Evolutionary conservation across 1,140 invertebrate genomes (phyloP).

Genomic region (Brachionus calyciflorus): DNA sequence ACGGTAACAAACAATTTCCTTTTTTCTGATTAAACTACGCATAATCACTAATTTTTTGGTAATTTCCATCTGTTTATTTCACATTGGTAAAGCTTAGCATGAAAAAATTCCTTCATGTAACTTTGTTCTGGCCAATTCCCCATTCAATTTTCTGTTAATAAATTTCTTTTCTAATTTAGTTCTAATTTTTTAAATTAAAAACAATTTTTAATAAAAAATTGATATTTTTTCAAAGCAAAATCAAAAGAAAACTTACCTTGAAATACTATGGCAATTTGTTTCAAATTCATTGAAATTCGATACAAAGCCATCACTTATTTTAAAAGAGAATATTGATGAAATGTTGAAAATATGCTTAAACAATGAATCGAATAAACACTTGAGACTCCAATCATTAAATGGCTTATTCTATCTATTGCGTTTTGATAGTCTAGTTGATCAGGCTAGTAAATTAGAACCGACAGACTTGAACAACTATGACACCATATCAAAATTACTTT

Average conservation of each 20-base stretch:
- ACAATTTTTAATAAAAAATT: too few species aligned
- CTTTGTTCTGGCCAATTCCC: too few species aligned
- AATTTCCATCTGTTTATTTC: too few species aligned
- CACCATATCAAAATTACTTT: not conserved
- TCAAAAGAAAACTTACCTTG: slow-evolving; percentile 44
- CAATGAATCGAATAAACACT: slow-evolving; percentile 29
- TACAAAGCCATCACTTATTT: not conserved
- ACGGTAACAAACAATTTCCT: too few species aligned
- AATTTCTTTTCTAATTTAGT: too few species aligned
- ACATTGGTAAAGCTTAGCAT: too few species aligned
- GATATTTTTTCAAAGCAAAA: slow-evolving; percentile 6
- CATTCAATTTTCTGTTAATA: too few species aligned
- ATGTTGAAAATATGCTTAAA: not conserved
- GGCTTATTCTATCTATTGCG: not conserved
- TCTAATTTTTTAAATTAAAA: too few species aligned
- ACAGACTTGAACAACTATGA: not conserved
- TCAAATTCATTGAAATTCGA: slow-evolving; percentile 29
- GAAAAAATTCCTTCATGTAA: too few species aligned
- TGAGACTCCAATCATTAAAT: slow-evolving; percentile 17
- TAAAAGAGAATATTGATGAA: not conserved
- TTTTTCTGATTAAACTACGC: too few species aligned
- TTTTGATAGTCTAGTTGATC: slow-evolving; percentile 4
- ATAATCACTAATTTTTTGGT: too few species aligned
- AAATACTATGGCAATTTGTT: slow-evolving; percentile 39
- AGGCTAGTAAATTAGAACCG: not conserved